Evolutionary conservation across 2,888 invertebrate genomes (phyloP), one percentile per base, ranked within the genome.

Genomic region (Helleia helle): DNA sequence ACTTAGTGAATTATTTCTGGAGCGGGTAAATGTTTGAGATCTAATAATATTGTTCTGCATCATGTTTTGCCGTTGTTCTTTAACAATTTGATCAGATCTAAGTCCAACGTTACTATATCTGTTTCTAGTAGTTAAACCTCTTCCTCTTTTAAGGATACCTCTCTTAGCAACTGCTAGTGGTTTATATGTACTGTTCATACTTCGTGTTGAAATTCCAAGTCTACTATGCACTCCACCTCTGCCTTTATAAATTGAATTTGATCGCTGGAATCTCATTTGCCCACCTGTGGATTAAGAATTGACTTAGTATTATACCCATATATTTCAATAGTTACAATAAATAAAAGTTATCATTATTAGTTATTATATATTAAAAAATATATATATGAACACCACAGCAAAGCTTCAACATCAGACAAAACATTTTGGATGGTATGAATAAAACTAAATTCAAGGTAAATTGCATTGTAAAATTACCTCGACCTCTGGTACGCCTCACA

Each of bases 1-100:
- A 53, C 60, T 71, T 18, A 75, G 67, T 2, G 83, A 80, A 51
- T 81, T 81, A 39, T 77, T 75, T 42, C 80, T 67, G 11, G 84
- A 84, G 4, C 84, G 61, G 31, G 77, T 85, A 41, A 85, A 86
- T 26, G 84, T 85, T 55, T 81, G 84, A 4, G 84, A 73, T 52
- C 56, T 71, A 38, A 86, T 84, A 1, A 74, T 52, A 48, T 72
- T 71, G 40, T 73, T 74, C 6, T 70, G 62, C 7, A 55, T 47
- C 6, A 67, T 49, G 46, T 74, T 67, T 47, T 73, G 67, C 27
- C 65, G 61, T 48, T 71, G 73, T 41, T 81, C 71, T 48, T 70
- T 67, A 3, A 84, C 51, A 34, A 86, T 86, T 54, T 76, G 76
- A 53, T 86, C 86, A 41, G 86, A 86, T 58, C 86, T 65, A 36